phyloP scores from a whole-genome alignment of 1,140 invertebrate species.

The Phocides pigmalion region DNA sequence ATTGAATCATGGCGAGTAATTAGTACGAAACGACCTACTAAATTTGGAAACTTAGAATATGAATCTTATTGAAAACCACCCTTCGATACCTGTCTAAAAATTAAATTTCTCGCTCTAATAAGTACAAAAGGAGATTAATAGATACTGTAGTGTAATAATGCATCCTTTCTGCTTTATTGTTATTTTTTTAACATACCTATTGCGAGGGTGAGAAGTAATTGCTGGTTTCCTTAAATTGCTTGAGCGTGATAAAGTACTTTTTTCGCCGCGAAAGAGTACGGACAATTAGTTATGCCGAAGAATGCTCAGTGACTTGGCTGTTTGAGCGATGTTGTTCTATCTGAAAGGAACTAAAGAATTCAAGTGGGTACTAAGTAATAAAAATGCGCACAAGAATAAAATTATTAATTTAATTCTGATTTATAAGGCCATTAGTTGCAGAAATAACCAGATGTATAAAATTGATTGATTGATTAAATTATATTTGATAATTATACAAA shows the following conservation, averaged over 20 bases:
- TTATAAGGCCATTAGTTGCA: too few species aligned
- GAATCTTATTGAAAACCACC: constrained; percentile 1
- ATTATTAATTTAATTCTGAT: too few species aligned
- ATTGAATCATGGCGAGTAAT: constrained; percentile 4
- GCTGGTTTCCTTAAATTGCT: constrained; percentile 13
- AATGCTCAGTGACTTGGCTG: constrained; percentile 28
- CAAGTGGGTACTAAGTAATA: too few species aligned
- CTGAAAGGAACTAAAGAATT: not conserved
- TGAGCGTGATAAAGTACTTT: constrained; percentile 24
- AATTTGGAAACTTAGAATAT: not conserved
- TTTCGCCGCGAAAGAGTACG: constrained; percentile 2
- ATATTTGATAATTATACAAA: too few species aligned
- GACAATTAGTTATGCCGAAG: constrained; percentile 33
- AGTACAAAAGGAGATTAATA: constrained; percentile 19
- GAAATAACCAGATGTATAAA: too few species aligned
- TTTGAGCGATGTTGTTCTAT: constrained; percentile 7
- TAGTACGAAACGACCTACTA: not conserved
- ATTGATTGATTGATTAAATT: too few species aligned
- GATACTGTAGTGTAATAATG: constrained; percentile 5
- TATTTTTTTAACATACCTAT: not conserved
- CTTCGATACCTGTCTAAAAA: not conserved
- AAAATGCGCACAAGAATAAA: too few species aligned
- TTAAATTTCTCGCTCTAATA: constrained; percentile 1
- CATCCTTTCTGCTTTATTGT: constrained; percentile 6
- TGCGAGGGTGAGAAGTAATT: constrained; percentile 13